These are phyloP conservation scores for Mythimna loreyi DNA, from an alignment of 2,888 invertebrate species.

Conservation along the genomic window DNA sequence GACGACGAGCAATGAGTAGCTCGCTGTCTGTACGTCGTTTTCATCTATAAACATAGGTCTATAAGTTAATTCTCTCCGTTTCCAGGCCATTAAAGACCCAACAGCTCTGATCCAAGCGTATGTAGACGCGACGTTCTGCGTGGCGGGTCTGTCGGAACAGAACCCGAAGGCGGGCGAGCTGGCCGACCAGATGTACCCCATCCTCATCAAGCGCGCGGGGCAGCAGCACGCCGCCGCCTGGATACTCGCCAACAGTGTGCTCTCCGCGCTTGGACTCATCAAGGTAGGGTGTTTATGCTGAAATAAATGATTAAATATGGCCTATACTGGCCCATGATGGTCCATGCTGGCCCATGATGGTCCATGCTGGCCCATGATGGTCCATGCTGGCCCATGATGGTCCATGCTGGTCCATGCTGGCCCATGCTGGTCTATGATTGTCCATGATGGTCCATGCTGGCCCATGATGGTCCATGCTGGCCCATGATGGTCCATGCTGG, in stretches of 20 bases:
- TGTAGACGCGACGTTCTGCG: slow-evolving; percentile 88
- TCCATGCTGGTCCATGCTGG: neutral
- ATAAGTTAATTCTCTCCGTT: too few relatives aligned
- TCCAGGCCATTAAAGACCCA: slow-evolving; percentile 79
- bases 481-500: neutral
- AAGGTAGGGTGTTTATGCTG: slow-evolving; percentile 89
- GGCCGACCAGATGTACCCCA: slow-evolving; percentile 86
- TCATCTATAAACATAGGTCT: neutral
- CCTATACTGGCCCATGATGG: neutral
- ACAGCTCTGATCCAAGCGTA: slow-evolving; percentile 80
- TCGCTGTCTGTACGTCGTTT: too few relatives aligned
- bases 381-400: neutral
- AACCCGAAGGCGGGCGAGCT: slow-evolving; percentile 27
- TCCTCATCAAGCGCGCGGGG: slow-evolving; percentile 79
- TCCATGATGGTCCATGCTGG: neutral
- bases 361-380: neutral
- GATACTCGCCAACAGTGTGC: slow-evolving; percentile 91
- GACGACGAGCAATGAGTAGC: too few relatives aligned
- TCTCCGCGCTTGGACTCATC: slow-evolving; percentile 93
- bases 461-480: neutral
- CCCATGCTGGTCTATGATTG: neutral
- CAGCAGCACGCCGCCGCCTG: slow-evolving; percentile 81
- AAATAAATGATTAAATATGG: neutral
- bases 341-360: neutral
- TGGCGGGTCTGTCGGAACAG: slow-evolving; percentile 82